Conservation (phyloP, 2,797 vertebrate genomes). For the Ctenosaura bakeri region DNA sequence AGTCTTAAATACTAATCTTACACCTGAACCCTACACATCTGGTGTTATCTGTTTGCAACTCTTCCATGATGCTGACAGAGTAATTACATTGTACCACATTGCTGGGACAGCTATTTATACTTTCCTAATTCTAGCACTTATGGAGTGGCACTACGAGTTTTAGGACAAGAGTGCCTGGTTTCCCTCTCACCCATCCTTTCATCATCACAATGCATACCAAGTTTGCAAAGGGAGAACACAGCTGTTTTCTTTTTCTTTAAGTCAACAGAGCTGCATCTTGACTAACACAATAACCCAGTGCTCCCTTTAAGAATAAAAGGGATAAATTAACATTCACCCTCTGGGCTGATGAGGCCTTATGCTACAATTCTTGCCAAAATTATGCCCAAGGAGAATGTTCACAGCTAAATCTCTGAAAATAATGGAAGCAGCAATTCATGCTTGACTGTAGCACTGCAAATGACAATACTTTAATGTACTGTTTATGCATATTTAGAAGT, state of each 20-base stretch:
- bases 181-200: neutral
- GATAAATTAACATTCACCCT: conserved; percentile 12
- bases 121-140: neutral
- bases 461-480: neutral
- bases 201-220: neutral
- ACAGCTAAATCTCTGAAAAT: conserved; percentile 24
- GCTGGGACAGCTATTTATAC: neutral
- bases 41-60: neutral
- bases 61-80: neutral
- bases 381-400: conserved; percentile 13
- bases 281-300: neutral
- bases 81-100: neutral
- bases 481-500: conserved; percentile 10
- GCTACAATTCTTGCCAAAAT: neutral
- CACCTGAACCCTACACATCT: neutral
- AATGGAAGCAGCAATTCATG: conserved; percentile 4
- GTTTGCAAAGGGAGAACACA: neutral
- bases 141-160: too few species aligned
- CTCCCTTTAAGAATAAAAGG: conserved; percentile 2
- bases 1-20: neutral
- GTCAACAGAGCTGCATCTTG: neutral
- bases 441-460: neutral
- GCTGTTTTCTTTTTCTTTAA: too few species aligned
- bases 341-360: neutral
- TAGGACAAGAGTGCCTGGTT: neutral